Evolutionary conservation across 2,888 invertebrate species (phyloP), one percentile per base, ranked within the genome.

Genomic region (Dryocosmus kuriphilus): DNA sequence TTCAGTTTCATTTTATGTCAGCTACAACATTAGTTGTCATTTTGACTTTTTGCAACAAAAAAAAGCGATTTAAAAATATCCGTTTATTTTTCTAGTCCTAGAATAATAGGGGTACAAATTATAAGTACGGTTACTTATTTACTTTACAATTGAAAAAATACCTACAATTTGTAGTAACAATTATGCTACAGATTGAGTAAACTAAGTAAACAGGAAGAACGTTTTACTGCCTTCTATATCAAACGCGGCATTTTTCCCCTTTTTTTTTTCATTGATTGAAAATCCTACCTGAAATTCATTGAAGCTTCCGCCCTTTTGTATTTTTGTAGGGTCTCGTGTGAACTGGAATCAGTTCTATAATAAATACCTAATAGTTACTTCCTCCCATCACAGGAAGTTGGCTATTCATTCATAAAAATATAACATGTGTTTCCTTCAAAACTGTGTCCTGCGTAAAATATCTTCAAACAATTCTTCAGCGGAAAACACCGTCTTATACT

Each of bases 251-350:
- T 41, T 51, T 67, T 19, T 14, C 14, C n/a, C 22, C 51, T 19
- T 71, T 51, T 71, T 19, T 71, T 51, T 71, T 71, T 51, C 32
- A 71, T 51, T 71, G 51, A 71, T 55, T 27, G 46, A 67, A 67
- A 71, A 51, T 71, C 30, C 51, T 71, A 55, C 71, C 71, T 51
- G 51, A 51, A 22, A 27, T 46, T 30, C 19, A 11, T 22, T 19
- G 11, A 30, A 46, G n/a, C 71, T 71, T 71, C 71, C 71, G 71
- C 14, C n/a, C 71, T 51, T 71, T 71, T 55, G 27, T 60, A 30
- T 51, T 51, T 71, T 71, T 55, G 27, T 60, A 30, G 30, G n/a
- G n/a, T 27, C n/a, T 27, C 22, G 51, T 71, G 51, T 71, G 51
- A 51, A 51, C 71, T 14, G 65, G 24, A 65, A 65, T 38, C 38